Evolutionary conservation across 2,888 invertebrate species (phyloP), one percentile per base, ranked within the genome.

Genomic region (Caenorhabditis sp.): DNA sequence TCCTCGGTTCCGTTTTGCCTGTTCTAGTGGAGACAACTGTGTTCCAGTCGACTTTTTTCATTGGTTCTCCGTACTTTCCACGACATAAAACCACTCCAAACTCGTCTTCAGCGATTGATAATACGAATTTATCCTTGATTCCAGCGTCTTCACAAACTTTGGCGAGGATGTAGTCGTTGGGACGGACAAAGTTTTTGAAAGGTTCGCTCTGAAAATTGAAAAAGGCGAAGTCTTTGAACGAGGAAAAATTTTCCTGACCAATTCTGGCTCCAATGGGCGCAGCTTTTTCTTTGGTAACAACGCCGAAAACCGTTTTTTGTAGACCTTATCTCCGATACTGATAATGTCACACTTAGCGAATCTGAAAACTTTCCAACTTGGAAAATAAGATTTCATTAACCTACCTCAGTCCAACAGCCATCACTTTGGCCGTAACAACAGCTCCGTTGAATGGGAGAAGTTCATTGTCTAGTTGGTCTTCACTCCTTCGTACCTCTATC

Each of bases 301-400:
- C 22, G 84, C 84, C 8, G 84, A 74, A 38, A 80, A 84, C 35
- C 80, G 59, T 22, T 84, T 84, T 24, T 84, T 84, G 74, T 81
- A 84, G 8, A 81, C 80, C 47, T 81, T 84, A 47, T 84, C 84
- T 14, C 84, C 84, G 26, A 84, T 80, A 44, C 76, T 77, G 68
- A 84, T 79, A 16, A 84, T 84, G 44, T 84, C 84, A 19, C 84
- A 84, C 31, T 84, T 84, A 8, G 84, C 84, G 35, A 77, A 84
- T 54, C 38, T 38, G 38, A 38, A 38, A 38, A 38, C 38, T 38
- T 35, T 38, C 38, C 6, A 38, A 38, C 2, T 10, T 38, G 2
- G 38, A 38, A 38, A 38, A 38, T 6, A 38, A 2, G 2, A 19
- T 14, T 19, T 22, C 19, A 5, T 1, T 22, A 0, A 49, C 4